These are phyloP conservation scores for Heterocephalus glaber DNA, from an alignment of 2,113 vertebrate species.

Conservation along the genomic window DNA sequence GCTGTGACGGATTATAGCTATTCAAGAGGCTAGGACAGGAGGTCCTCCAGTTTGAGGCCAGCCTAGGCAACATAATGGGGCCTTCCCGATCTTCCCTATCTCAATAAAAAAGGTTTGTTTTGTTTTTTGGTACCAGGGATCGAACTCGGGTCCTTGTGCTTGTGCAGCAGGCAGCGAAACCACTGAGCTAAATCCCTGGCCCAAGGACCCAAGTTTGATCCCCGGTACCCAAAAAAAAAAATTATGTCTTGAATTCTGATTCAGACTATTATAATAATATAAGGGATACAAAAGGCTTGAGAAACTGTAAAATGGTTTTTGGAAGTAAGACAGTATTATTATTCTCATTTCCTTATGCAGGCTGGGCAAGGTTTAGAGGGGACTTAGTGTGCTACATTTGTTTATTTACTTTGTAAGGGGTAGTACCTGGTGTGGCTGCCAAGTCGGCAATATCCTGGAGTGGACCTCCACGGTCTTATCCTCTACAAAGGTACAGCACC, in stretches of 20 bases:
- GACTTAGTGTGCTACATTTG: neutral
- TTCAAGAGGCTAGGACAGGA: neutral
- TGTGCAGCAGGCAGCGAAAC: no score
- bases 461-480: neutral
- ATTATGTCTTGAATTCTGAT: neutral
- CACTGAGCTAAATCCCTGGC: no score
- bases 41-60: neutral
- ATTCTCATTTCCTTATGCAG: neutral
- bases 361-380: neutral
- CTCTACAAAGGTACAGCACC: neutral
- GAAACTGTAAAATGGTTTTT: neutral
- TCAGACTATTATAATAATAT: neutral
- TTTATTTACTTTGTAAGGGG: constrained; percentile 14
- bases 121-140: no score
- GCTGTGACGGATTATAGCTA: neutral
- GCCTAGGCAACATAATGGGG: neutral
- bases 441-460: neutral
- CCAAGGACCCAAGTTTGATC: no score
- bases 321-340: neutral
- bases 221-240: neutral
- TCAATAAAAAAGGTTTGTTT: no score
- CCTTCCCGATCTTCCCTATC: neutral
- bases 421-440: neutral
- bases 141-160: no score
- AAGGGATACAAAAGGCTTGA: neutral